Base-by-base conservation (phyloP, 2,113 vertebrate genomes). In the Muscicapa adusta region DNA sequence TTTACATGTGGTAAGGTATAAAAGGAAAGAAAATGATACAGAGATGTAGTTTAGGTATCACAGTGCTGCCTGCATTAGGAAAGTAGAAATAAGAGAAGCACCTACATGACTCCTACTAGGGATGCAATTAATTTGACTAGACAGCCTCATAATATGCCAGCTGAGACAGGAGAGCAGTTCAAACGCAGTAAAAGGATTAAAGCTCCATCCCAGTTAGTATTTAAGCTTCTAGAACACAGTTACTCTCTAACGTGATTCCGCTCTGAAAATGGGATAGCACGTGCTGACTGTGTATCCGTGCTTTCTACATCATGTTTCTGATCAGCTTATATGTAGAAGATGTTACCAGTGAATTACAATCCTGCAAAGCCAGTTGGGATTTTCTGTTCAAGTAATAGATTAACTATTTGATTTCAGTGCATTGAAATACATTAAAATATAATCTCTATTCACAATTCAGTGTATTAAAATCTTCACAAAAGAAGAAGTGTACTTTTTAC, bases 51-150 rank as follows among this genome's bases (percentile, higher is more conserved):
- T 79, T n/a, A 58, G 34, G 23, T 83, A 8, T n/a, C 36, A 3
- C 48, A 6, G 38, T 24, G 38, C 71, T 78, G n/a, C 19, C n/a
- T 48, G 45, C 53, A 6, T 60, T 71, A 51, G 29, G 68, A 84
- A 84, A 33, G 18, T 83, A 70, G 83, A 95, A 96, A 85, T 91
- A 88, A 89, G 28, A 74, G 77, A 84, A 94, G 96, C 85, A 96
- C 93, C 85, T 92, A 87, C 93, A 43, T 83, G 91, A 92, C 94
- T 96, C 81, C 86, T 96, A 60, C 75, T 61, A 51, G 25, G 65
- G 68, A 88, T 96, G 80, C 54, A 92, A 85, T 94, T 96, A 93
- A 94, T 83, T 95, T 93, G 93, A 94, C 91, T 83, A 92, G 96
- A 93, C 95, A 94, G 92, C 85, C 85, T 95, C 95, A 68, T 94